Base-by-base conservation (phyloP, 2,113 vertebrate species). In the Hepsetus odoe region DNA sequence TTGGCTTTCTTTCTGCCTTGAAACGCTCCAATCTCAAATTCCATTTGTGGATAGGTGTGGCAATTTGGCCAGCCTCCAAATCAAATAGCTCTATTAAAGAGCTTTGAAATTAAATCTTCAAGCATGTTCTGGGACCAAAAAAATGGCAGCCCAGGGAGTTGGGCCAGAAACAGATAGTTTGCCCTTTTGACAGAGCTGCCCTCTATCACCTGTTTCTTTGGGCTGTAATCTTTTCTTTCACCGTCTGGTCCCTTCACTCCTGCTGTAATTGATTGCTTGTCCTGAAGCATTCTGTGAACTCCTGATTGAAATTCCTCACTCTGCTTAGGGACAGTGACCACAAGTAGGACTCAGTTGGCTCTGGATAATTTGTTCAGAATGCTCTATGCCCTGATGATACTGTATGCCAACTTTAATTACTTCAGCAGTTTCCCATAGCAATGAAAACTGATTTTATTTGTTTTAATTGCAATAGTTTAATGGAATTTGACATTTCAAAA, bases 151-250 rank as follows among this genome's bases (percentile, higher is more conserved):
- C 69, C 67, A 55, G 79, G 74, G 26, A 69, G 77, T 58, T 49
- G 81, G 80, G 70, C 38, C 76, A 84, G 83, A 87, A 88, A 89
- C 83, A 85, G 85, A 88, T 83, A 79, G 78, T 76, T 58, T 44
- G 74, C 67, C 59, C 83, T 74, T 51, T 72, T 76, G 76, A 67
- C 83, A 75, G 64, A 71, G 78, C 73, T 84, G 81, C 76, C 59
- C 68, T 65, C 79, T 86, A 80, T 83, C 76, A 74, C 78, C 77
- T 55, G 51, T 55, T 55, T 55, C 51, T 55, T 55, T 72, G 81
- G 85, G 88, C 86, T 88, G 84, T 85, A 87, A 83, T 82, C 76
- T 87, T 77, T 85, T 77, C 84, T 53, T 83, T 38, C 77, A 78
- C 32, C 67, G 78, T 82, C 69, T 83, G 76, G 64, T 83, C 65